phyloP scores from a whole-genome alignment of 2,797 vertebrate genomes.

The Rhadinocentrus ornatus region DNA sequence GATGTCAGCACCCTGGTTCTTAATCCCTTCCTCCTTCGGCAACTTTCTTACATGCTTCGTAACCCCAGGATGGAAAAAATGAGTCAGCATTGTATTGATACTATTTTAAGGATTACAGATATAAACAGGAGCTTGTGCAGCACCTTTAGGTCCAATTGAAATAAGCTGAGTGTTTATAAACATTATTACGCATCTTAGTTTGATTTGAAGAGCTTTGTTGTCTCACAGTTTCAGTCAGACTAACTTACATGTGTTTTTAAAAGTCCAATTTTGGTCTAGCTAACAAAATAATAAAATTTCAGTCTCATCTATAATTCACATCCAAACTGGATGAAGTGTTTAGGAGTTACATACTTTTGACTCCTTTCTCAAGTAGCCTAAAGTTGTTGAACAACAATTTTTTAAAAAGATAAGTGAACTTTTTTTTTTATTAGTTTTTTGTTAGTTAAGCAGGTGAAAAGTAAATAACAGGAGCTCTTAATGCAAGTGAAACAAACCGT shows the following conservation, averaged over 20 bases:
- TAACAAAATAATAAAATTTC: no score
- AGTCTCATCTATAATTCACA: not conserved
- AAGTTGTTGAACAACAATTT: no score
- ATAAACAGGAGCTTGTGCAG: not conserved
- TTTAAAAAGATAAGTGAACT: not conserved
- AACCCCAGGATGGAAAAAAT: not conserved
- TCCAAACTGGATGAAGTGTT: not conserved
- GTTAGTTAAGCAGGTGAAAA: not conserved
- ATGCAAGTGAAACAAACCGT: not conserved
- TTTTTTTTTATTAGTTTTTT: not conserved
- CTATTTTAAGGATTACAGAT: not conserved
- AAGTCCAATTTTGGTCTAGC: no score
- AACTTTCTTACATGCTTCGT: not conserved
- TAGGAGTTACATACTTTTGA: no score
- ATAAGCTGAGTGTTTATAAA: not conserved
- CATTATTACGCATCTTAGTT: not conserved
- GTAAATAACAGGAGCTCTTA: not conserved
- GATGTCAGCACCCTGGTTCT: not conserved
- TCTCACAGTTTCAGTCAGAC: no score
- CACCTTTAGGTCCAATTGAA: not conserved
- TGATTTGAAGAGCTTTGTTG: not conserved
- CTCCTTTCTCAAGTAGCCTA: not conserved
- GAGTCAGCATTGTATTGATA: not conserved
- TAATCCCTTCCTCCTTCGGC: conserved; percentile 12
- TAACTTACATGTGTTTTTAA: no score